phyloP scores from a whole-genome alignment of 2,888 invertebrate genomes.

The Disparrhopalites patrizii region DNA sequence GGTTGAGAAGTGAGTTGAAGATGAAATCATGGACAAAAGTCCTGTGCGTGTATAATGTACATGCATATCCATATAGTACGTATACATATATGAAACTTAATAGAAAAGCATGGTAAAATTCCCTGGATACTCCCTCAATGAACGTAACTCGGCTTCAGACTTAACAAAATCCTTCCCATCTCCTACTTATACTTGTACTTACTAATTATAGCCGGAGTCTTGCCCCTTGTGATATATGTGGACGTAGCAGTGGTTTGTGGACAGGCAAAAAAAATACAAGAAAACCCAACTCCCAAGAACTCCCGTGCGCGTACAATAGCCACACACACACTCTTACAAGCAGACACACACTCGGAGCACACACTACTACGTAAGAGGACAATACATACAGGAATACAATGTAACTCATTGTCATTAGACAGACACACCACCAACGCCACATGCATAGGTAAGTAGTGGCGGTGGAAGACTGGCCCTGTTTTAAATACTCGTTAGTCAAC shows the following conservation, averaged over 20 bases:
- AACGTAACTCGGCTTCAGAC: too few relatives aligned
- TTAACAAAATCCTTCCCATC: too few relatives aligned
- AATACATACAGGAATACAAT: conserved; percentile 17
- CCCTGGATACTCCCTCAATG: too few relatives aligned
- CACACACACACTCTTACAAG: too few relatives aligned
- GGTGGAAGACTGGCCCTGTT: conserved; percentile 6
- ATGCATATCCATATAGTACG: background rate
- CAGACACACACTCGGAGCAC: too few relatives aligned
- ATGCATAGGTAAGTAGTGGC: background rate
- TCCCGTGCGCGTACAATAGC: conserved; percentile 22
- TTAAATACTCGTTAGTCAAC: conserved; percentile 7
- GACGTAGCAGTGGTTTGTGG: too few relatives aligned
- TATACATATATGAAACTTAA: background rate
- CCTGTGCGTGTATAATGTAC: background rate
- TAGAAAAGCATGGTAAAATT: background rate
- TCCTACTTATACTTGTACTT: too few relatives aligned
- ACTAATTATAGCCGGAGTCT: too few relatives aligned
- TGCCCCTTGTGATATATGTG: too few relatives aligned
- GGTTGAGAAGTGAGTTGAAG: conserved; percentile 16
- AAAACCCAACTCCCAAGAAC: too few relatives aligned
- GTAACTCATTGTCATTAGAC: conserved; percentile 17
- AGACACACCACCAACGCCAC: background rate
- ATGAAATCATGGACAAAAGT: conserved; percentile 4
- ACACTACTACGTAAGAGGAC: background rate
- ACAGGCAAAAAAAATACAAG: too few relatives aligned